Evolutionary conservation across 2,113 vertebrate genomes (phyloP).

Genomic region (Bos javanicus): DNA sequence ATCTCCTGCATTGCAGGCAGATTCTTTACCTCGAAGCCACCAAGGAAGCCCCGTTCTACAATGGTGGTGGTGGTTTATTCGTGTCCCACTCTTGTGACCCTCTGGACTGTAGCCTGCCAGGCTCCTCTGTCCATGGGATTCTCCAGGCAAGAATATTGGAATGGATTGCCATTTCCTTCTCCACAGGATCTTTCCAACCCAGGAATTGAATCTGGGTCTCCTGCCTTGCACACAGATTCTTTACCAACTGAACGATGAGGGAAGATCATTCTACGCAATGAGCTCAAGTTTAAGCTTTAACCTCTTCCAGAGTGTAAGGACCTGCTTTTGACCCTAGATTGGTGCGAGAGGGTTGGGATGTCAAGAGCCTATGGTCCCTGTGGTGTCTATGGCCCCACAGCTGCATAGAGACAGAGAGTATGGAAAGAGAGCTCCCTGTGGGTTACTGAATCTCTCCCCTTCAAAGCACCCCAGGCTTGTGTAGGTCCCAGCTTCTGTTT

Average conservation of each 20-base stretch:
- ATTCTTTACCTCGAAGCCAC: neutral
- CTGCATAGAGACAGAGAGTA: neutral
- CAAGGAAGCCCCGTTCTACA: neutral
- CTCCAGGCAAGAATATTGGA: neutral
- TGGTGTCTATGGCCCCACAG: neutral
- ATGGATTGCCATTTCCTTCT: neutral
- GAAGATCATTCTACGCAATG: neutral
- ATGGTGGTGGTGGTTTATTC: neutral
- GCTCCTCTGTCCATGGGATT: neutral
- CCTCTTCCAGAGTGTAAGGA: neutral
- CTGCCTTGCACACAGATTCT: neutral
- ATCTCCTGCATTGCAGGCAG: neutral
- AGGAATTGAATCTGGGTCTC: neutral
- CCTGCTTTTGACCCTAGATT: neutral
- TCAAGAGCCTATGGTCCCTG: fast-evolving
- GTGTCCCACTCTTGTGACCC: neutral
- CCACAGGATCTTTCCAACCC: neutral
- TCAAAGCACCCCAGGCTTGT: neutral
- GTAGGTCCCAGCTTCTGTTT: neutral
- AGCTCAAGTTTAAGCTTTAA: neutral
- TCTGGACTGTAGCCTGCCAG: neutral
- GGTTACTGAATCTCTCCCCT: neutral
- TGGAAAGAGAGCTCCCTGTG: neutral
- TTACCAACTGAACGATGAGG: neutral
- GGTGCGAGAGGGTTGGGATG: neutral